These are phyloP conservation scores for Elanus axillaris DNA, from an alignment of 2,113 vertebrate genomes.

Conservation along the genomic window DNA sequence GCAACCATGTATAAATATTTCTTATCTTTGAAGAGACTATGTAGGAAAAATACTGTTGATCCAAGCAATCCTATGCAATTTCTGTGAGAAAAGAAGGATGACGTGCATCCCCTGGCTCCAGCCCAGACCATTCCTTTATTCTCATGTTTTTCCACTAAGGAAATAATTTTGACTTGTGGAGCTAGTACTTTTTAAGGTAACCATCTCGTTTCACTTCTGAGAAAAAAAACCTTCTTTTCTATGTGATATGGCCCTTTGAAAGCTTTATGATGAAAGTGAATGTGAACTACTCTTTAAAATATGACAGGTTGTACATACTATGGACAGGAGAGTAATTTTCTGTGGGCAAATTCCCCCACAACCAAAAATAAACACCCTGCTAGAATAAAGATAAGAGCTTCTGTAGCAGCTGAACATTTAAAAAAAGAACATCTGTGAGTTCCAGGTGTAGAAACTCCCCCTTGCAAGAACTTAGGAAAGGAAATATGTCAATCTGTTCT, in stretches of 20 bases:
- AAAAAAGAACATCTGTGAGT: neutral
- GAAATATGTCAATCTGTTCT: fast-evolving
- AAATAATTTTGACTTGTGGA: neutral
- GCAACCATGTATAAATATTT: neutral
- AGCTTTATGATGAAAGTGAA: neutral
- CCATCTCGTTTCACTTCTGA: neutral
- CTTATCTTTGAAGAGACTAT: neutral
- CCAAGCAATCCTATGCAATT: neutral
- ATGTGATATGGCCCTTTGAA: neutral
- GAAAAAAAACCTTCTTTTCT: neutral
- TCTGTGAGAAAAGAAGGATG: neutral
- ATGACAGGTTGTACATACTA: neutral
- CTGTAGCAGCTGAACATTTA: neutral
- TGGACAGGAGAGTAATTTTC: neutral
- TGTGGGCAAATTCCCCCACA: neutral
- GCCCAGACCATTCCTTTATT: neutral
- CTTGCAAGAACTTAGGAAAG: neutral
- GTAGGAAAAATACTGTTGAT: neutral
- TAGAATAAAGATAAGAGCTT: neutral
- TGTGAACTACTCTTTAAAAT: neutral
- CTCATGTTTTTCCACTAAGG: neutral
- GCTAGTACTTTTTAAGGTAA: neutral
- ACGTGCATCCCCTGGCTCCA: neutral
- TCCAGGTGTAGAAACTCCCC: neutral
- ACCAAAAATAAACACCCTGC: neutral